Percentiles rank a stretch among this genome's conserved stretches.
Evolutionary conservation across 2,888 invertebrate species (phyloP).

Genomic region (Netelia fuscicornis): DNA sequence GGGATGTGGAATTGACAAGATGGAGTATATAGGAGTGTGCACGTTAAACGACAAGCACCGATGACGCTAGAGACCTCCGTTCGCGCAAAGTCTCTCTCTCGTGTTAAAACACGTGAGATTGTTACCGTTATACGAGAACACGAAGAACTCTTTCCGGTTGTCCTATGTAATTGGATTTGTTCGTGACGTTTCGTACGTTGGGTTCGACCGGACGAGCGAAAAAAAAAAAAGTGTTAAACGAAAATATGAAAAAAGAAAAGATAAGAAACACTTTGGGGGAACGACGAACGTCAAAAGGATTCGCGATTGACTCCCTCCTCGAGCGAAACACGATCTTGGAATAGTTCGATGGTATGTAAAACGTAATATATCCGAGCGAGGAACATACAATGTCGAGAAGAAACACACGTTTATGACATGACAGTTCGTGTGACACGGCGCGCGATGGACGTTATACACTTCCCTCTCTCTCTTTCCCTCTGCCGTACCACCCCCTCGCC

Average conservation of each 20-base stretch:
- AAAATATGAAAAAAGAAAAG: constrained; percentile 5
- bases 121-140: constrained; percentile 55
- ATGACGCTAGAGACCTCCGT: constrained; percentile 19
- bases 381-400: constrained; percentile 46
- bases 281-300: not conserved
- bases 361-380: constrained; percentile 35
- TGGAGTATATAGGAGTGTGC: constrained; percentile 50
- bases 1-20: constrained; percentile 58
- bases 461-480: constrained; percentile 41
- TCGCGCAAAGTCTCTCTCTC: not conserved
- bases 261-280: not conserved
- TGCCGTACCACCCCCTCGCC: constrained; percentile 49
- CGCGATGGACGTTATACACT: constrained; percentile 67
- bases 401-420: constrained; percentile 70
- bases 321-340: not conserved
- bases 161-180: constrained; percentile 59
- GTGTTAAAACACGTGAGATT: constrained; percentile 56
- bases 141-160: constrained; percentile 30
- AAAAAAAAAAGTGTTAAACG: not conserved
- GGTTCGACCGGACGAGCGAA: not conserved
- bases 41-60: constrained; percentile 22
- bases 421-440: constrained; percentile 71
- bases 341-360: constrained; percentile 18
- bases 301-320: not conserved
- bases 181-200: constrained; percentile 52